Percentiles rank a stretch among this genome's conserved stretches.
Evolutionary conservation across 1,140 invertebrate genomes (phyloP).

Genomic region (Phortica variegata): DNA sequence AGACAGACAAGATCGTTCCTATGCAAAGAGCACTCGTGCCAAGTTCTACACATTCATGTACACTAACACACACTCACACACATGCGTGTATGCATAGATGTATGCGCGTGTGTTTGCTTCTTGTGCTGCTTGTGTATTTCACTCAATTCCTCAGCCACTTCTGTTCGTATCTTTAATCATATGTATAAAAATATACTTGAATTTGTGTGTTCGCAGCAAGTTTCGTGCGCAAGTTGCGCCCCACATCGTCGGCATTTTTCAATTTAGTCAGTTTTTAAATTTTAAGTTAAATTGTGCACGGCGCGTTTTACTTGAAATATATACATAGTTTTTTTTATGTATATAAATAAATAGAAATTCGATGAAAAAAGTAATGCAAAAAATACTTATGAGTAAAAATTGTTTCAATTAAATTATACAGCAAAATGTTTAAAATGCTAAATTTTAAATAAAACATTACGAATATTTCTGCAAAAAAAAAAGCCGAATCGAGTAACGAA

Average conservation of each 20-base stretch:
- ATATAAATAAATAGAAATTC: conserved; percentile 4
- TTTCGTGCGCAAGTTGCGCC: conserved; percentile 18
- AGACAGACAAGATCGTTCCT: too few species aligned
- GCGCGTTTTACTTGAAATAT: conserved; percentile 27
- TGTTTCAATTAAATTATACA: background rate
- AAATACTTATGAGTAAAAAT: conserved; percentile 4
- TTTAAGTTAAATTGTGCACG: conserved; percentile 48
- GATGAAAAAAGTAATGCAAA: conserved; percentile 13
- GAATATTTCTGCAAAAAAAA: background rate
- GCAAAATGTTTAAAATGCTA: background rate
- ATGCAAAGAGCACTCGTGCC: too few species aligned
- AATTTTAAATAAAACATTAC: background rate
- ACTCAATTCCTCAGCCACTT: too few species aligned
- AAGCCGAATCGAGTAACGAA: background rate
- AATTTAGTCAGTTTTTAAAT: conserved; percentile 53
- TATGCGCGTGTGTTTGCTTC: too few species aligned
- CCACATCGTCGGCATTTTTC: conserved; percentile 50
- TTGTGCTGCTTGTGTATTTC: too few species aligned
- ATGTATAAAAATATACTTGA: conserved; percentile 44
- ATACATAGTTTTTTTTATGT: too few species aligned
- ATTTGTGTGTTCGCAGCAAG: too few species aligned
- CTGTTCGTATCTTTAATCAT: too few species aligned
- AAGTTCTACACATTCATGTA: too few species aligned
- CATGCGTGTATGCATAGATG: too few species aligned
- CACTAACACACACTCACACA: too few species aligned